Evolutionary conservation across 2,797 vertebrate species (phyloP), one percentile per base, ranked within the genome.

Genomic region (Arrhamphus sclerolepis): DNA sequence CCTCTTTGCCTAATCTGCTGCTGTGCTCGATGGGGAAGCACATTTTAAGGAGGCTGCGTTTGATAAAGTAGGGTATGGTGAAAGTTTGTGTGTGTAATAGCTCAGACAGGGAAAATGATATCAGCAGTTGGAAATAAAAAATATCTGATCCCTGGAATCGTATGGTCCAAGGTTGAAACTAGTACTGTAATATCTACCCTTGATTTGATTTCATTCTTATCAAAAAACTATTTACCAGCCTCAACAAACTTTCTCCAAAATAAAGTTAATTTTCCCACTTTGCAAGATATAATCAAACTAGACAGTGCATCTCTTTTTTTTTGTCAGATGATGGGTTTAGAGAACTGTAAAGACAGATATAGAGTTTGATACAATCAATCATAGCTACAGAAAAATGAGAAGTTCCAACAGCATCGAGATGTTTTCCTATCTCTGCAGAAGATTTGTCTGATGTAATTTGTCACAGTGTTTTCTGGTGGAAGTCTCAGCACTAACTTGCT

Each of bases 211-310:
- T 16, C 3, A 38, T 38, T 38, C 34, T 38, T 38, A 38, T 38
- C 59, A 7, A 59, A 44, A 59, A 24, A 7, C 4, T 11, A 5
- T 58, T 72, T 71, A 38, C 56, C 14, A 72, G 46, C 19, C 44
- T 41, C 6, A 1, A 20, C 48, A 67, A 63, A 66, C 13, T 61
- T 44, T 61, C 47, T 51, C n/a, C 2, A 20, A n/a, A 47, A 57
- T n/a, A 66, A 54, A 61, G 65, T 51, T 1, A 13, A 54, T 57
- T 53, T 62, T 76, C 66, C 55, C 48, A 50, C 64, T 76, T 51
- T 22, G 18, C 52, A 50, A 38, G 60, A 56, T 44, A 28, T 60
- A 53, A 66, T 75, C 29, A 38, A 59, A 63, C 9, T 51, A 53
- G 67, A 72, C 19, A 60, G n/a, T n/a, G n/a, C n/a, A n/a, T 48